Conservation (phyloP, 2,888 invertebrate genomes). For the Opisthograptis luteolata region DNA sequence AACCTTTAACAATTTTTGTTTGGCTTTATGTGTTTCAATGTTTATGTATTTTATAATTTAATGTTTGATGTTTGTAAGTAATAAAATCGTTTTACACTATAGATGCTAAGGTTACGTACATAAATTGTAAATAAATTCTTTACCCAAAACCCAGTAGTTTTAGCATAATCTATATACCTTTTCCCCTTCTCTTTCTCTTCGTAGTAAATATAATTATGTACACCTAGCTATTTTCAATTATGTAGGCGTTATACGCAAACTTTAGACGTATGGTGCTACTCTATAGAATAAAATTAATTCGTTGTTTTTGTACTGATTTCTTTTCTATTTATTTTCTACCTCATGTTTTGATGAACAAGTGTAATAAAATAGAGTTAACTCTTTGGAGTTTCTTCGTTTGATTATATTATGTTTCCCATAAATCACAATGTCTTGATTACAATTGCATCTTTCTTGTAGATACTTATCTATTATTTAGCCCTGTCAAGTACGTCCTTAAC, state of each 20-base stretch:
- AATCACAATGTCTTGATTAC: background rate
- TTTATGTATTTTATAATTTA: constrained; percentile 12
- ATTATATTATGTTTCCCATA: background rate
- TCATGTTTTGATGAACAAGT: too few species aligned
- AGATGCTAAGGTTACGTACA: constrained; percentile 4
- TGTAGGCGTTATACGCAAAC: constrained; percentile 39
- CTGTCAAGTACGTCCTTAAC: constrained; percentile 37
- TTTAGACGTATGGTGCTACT: constrained; percentile 73
- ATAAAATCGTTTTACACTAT: constrained; percentile 7
- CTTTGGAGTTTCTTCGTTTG: too few species aligned
- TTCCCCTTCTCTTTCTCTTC: constrained; percentile 52
- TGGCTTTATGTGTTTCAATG: constrained; percentile 1
- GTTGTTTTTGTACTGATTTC: too few species aligned
- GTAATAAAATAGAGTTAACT: too few species aligned
- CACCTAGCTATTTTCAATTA: constrained; percentile 6
- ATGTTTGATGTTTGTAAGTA: constrained; percentile 38
- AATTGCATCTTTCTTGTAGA: background rate
- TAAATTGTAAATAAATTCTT: constrained; percentile 14
- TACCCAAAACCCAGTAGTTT: constrained; percentile 2
- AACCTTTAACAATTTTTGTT: background rate
- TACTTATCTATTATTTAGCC: constrained; percentile 22
- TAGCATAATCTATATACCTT: constrained; percentile 32
- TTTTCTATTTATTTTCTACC: too few species aligned
- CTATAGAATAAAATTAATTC: constrained; percentile 19
- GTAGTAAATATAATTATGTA: constrained; percentile 48